These are phyloP conservation scores for Ormyrus rosae DNA, from an alignment of 2,888 invertebrate genomes.

Conservation along the genomic window DNA sequence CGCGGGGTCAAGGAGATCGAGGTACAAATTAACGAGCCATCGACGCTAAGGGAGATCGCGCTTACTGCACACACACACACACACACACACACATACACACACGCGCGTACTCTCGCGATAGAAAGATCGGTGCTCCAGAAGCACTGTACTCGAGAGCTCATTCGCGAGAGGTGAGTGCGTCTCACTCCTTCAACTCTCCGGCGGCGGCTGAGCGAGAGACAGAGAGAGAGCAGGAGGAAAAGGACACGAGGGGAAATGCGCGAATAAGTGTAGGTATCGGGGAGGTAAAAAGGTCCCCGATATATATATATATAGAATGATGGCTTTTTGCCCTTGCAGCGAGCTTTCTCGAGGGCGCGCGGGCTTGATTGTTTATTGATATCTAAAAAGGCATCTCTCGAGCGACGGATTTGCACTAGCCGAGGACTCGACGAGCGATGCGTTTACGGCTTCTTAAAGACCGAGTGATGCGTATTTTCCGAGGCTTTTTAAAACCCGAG, in stretches of 20 bases:
- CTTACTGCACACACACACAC: background rate
- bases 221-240: background rate
- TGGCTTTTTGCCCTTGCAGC: background rate
- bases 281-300: background rate
- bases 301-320: background rate
- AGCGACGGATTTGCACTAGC: background rate
- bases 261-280: too few relatives aligned
- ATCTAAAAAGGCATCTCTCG: too few relatives aligned
- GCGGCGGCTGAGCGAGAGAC: conserved; percentile 2
- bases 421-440: background rate
- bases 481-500: background rate
- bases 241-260: too few relatives aligned
- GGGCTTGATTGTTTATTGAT: conserved; percentile 16
- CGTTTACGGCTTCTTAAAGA: background rate
- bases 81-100: background rate
- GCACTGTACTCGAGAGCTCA: too few relatives aligned
- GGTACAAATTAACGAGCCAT: conserved; percentile 63
- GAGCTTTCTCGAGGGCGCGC: too few relatives aligned
- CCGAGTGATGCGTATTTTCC: background rate
- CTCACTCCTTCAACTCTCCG: background rate
- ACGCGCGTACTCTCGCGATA: background rate
- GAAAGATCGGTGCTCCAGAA: background rate
- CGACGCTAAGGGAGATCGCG: conserved; percentile 58
- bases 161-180: background rate
- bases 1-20: conserved; percentile 58